Conservation (phyloP, 2,888 invertebrate species). For the Platycnemis pennipes region DNA sequence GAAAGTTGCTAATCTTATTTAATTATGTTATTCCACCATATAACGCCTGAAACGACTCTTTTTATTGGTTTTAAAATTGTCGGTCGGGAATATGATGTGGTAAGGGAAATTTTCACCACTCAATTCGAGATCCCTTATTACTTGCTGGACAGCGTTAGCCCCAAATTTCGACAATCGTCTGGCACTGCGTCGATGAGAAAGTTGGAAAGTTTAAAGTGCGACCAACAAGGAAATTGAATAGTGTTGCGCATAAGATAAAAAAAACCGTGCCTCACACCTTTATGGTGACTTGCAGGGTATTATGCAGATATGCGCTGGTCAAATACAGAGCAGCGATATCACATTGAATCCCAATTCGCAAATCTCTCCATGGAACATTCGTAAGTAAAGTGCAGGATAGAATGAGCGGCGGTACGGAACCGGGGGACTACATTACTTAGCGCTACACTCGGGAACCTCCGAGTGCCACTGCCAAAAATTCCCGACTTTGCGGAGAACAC, state of each 20-base stretch:
- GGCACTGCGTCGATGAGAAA: constrained; percentile 85
- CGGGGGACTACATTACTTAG: not conserved
- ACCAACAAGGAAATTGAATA: not conserved
- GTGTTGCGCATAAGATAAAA: no score
- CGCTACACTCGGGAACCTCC: not conserved
- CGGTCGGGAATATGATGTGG: constrained; percentile 82
- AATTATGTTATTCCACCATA: no score
- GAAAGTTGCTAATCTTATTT: no score
- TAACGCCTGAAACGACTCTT: no score
- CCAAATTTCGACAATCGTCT: constrained; percentile 87
- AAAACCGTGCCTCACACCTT: no score
- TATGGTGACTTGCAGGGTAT: no score
- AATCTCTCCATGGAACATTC: no score
- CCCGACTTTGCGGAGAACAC: not conserved
- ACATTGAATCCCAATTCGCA: no score
- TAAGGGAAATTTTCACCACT: constrained; percentile 74
- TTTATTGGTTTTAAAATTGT: constrained; percentile 91
- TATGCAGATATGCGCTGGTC: no score
- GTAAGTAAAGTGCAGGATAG: not conserved
- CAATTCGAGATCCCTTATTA: constrained; percentile 92
- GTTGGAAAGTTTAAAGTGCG: constrained; percentile 70
- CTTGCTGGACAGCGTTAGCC: constrained; percentile 87
- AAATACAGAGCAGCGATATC: no score
- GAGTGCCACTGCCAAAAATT: not conserved
- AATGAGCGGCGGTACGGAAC: not conserved